Evolutionary conservation across 2,888 invertebrate species (phyloP).

Genomic region (Nomada lathburiana): DNA sequence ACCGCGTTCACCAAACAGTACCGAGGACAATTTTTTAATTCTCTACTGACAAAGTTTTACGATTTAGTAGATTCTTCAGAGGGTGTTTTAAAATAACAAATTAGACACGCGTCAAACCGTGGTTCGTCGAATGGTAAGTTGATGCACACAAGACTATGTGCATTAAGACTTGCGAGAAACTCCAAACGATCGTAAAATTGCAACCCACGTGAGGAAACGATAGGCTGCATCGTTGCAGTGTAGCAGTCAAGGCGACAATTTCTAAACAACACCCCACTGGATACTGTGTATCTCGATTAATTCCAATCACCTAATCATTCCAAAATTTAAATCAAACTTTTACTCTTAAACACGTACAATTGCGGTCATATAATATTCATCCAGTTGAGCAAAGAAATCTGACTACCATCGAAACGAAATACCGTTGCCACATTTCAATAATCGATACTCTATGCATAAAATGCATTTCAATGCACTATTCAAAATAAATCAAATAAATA

Average conservation of each 20-base stretch:
- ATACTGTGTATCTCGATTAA: neutral
- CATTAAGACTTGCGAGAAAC: neutral
- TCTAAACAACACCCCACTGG: neutral
- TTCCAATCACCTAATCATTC: too few species aligned
- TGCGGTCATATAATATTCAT: neutral
- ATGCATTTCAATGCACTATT: too few species aligned
- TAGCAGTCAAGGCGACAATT: neutral
- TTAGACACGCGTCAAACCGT: too few species aligned
- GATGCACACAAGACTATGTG: too few species aligned
- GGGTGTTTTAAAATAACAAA: too few species aligned
- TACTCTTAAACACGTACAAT: too few species aligned
- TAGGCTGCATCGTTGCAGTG: neutral
- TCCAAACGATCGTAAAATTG: constrained; percentile 38
- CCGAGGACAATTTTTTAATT: too few species aligned
- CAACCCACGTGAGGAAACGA: constrained; percentile 18
- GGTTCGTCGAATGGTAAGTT: too few species aligned
- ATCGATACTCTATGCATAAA: neutral
- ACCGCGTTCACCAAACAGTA: neutral
- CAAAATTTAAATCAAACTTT: neutral
- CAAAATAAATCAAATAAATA: neutral
- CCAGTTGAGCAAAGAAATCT: neutral
- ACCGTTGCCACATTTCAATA: neutral
- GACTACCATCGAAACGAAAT: neutral
- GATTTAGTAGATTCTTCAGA: too few species aligned
- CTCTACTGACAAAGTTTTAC: too few species aligned